Evolutionary conservation across 2,113 vertebrate genomes (phyloP).

Genomic region (Pelecanoides urinatrix): DNA sequence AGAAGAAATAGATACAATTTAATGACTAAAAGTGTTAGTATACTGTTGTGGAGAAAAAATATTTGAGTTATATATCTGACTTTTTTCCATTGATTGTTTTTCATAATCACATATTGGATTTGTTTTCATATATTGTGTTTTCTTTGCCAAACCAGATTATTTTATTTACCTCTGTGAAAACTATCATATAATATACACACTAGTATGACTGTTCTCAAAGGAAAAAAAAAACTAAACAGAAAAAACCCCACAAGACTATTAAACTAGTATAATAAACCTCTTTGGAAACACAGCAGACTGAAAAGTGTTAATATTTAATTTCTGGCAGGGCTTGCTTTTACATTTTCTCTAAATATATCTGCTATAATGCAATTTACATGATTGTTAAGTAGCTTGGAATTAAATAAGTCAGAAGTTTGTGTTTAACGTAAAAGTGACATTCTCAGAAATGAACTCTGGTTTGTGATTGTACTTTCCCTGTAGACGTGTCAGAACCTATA

Average conservation of each 20-base stretch:
- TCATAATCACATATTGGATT: not conserved
- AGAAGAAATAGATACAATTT: not conserved
- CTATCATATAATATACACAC: not conserved
- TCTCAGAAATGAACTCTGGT: not conserved
- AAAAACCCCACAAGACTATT: not conserved
- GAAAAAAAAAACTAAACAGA: not conserved
- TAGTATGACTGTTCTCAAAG: not conserved
- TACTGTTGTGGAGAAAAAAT: not conserved
- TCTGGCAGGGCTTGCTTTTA: not conserved
- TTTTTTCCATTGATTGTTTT: not conserved
- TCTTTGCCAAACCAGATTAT: not conserved
- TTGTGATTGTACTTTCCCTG: not conserved
- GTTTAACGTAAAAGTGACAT: not conserved
- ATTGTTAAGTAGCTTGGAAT: not conserved
- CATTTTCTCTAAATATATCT: not conserved
- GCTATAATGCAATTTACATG: not conserved
- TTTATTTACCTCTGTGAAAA: not conserved
- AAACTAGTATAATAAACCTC: not conserved
- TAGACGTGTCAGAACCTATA: not conserved
- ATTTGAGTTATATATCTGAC: not conserved
- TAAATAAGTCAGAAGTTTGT: not conserved
- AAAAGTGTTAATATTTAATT: not conserved
- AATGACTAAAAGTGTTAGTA: not conserved
- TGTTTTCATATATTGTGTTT: not conserved
- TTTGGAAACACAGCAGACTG: not conserved